Base-by-base conservation (phyloP, 35 echinoderm and acorn worm species). In the Acanthaster planci region DNA sequence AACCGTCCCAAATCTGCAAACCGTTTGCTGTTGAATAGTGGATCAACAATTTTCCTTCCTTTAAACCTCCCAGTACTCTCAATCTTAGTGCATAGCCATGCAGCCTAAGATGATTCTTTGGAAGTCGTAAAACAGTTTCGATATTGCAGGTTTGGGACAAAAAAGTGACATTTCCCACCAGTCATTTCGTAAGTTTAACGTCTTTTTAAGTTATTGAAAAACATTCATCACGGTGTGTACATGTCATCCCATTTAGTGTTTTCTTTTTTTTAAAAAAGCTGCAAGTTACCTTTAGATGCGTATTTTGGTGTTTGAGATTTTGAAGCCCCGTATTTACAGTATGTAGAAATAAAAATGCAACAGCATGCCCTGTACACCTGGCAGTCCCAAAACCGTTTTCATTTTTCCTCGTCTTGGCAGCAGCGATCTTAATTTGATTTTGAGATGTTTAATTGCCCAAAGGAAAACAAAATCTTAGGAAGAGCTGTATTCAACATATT, bases 321-420 rank as follows among this genome's bases (percentile, higher is more conserved):
- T 29, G 14, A 72, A 72, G 64, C 64, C 64, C 64, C 34, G 64
- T 72, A 72, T 72, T 72, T 47, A 47, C 42, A 10, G 26, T n/a
- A 72, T 72, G 64, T 72, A 72, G 64, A 72, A 72, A 72, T 47
- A 72, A 31, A 72, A 72, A 72, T 72, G 64, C 64, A 72, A 72
- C 34, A 72, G 64, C 64, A 72, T 72, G 64, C 64, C 64, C 64
- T 47, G 42, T 47, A 47, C 12, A 6, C 42, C 4, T 47, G 4
- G 42, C n/a, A n/a, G 42, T 47, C 42, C 12, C 42, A 12, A 47
- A 47, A 47, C 12, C 4, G 42, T 47, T 12, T 47, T 12, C 12
- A 6, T 47, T 47, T 47, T 6, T 47, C 12, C 12, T 6, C 4
- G 4, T 12, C 4, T 47, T 12, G 42, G 42, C 12, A 4, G 12